A percentile compares a stretch with the other conserved stretches of the same genome.
Conservation (phyloP, 2,797 vertebrate genomes). For the Allobates femoralis region DNA sequence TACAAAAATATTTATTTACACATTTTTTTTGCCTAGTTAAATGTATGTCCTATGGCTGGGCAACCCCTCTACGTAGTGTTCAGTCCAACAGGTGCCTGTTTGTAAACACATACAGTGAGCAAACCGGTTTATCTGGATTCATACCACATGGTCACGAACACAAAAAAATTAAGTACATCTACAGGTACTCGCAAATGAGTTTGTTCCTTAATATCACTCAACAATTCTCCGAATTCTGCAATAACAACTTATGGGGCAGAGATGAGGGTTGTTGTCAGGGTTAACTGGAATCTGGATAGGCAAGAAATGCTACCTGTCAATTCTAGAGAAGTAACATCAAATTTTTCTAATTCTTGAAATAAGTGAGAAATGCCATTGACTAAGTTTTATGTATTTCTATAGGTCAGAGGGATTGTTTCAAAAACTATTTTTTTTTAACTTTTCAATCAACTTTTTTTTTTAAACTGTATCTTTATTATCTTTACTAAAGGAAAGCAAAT, state of each 20-base stretch:
- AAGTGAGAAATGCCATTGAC: not conserved
- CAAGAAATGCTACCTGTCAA: not conserved
- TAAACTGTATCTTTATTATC: not conserved
- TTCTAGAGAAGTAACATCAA: not conserved
- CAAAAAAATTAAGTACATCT: no score
- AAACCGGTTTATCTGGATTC: constrained; percentile 24
- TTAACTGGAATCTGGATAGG: not conserved
- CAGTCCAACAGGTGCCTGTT: not conserved
- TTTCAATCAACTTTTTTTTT: not conserved
- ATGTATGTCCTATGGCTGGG: no score
- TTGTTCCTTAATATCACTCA: not conserved
- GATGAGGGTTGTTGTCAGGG: not conserved
- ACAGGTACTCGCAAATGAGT: not conserved
- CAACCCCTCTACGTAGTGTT: no score
- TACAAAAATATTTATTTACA: no score
- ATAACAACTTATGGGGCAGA: not conserved
- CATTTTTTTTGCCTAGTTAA: no score
- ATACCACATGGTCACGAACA: not conserved
- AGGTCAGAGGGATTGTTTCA: not conserved
- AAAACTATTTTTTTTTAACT: no score
- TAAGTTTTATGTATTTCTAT: not conserved
- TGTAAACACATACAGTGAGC: not conserved
- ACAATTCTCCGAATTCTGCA: not conserved
- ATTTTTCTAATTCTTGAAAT: not conserved
- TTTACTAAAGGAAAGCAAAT: no score